Conservation (phyloP, 2,797 vertebrate genomes). For the Periophthalmus magnuspinnatus region DNA sequence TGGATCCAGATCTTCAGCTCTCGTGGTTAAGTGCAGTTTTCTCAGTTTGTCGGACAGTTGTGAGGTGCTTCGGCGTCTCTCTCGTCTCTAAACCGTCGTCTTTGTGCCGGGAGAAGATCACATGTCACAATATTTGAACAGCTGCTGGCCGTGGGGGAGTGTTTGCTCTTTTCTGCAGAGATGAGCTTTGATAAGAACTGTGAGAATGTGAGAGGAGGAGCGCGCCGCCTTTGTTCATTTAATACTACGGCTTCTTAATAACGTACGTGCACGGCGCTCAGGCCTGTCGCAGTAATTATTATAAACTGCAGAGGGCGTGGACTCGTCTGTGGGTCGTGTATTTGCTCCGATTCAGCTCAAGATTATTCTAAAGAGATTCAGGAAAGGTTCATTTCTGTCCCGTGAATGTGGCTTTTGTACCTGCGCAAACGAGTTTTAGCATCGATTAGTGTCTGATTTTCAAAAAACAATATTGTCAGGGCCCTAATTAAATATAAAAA, state of each 20-base stretch:
- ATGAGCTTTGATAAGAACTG: slow-evolving; percentile 47
- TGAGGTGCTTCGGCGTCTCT: slow-evolving; percentile 56
- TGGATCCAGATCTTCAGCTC: no score
- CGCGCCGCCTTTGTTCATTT: background rate
- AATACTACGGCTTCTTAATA: background rate
- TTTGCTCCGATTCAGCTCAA: no score
- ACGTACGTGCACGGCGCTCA: background rate
- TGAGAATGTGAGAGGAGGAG: slow-evolving; percentile 41
- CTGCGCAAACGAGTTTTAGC: no score
- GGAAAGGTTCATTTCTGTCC: no score
- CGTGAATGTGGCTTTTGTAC: no score
- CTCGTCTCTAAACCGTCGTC: slow-evolving; percentile 43
- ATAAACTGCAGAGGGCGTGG: no score
- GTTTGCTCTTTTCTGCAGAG: slow-evolving; percentile 51
- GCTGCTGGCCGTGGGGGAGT: slow-evolving; percentile 59
- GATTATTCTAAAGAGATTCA: no score
- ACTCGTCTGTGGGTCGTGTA: no score
- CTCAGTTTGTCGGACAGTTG: slow-evolving; percentile 17
- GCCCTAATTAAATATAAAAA: no score
- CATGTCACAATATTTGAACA: slow-evolving; percentile 78
- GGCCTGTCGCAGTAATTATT: no score
- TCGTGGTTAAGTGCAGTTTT: background rate
- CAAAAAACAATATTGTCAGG: no score
- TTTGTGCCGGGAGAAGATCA: slow-evolving; percentile 72
- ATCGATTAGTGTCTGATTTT: no score